These are phyloP conservation scores for Crenuchus spilurus DNA, from an alignment of 2,797 vertebrate genomes.

Conservation along the genomic window DNA sequence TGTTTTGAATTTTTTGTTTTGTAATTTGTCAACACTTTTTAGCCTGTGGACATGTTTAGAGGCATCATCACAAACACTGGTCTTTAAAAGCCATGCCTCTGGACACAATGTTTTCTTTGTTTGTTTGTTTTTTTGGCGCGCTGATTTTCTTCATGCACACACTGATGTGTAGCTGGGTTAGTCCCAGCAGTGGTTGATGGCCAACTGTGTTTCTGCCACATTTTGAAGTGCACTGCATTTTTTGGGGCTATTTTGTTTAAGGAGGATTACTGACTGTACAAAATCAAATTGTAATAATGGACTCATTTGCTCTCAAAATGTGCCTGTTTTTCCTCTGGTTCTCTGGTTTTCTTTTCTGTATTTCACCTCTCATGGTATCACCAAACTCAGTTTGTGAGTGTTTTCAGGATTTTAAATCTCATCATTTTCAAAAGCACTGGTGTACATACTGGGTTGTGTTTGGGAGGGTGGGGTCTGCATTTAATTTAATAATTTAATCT, in stretches of 20 bases:
- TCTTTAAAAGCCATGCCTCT: neutral
- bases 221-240: constrained; percentile 22
- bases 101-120: neutral
- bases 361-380: constrained; percentile 7
- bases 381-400: constrained; percentile 21
- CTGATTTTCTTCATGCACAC: constrained; percentile 18
- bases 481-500: constrained; percentile 4
- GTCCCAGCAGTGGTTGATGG: neutral
- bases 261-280: constrained; percentile 20
- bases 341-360: constrained; percentile 12
- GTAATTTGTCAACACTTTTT: neutral
- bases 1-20: neutral
- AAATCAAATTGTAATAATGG: neutral
- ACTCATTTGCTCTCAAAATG: constrained; percentile 17
- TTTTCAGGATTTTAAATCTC: constrained; percentile 17
- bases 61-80: neutral
- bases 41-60: neutral
- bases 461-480: neutral
- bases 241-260: constrained; percentile 3
- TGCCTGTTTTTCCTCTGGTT: constrained; percentile 49
- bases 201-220: constrained; percentile 15
- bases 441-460: neutral
- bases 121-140: neutral
- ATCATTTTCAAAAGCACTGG: constrained; percentile 8
- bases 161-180: constrained; percentile 17